Conservation (phyloP, 2,888 invertebrate species). For the Euproctis similis region DNA sequence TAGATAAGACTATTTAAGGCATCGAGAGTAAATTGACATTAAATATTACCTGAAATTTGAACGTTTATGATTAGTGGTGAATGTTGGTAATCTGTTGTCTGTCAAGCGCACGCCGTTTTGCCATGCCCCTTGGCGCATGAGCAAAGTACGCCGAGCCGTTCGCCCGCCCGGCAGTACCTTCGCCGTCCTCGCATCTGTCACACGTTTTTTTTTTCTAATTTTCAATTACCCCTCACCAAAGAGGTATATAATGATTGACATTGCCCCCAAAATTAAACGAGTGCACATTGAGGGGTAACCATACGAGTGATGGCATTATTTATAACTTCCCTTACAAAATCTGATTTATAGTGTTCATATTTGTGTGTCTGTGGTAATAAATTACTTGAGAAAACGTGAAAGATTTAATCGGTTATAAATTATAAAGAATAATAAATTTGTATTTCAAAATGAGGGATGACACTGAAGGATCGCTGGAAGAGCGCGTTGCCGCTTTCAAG, state of each 20-base stretch:
- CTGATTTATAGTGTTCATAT: conserved; percentile 21
- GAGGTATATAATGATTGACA: conserved; percentile 38
- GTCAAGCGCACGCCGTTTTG: conserved; percentile 26
- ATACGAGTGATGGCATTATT: conserved; percentile 25
- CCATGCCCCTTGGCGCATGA: conserved; percentile 57
- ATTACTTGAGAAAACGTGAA: conserved; percentile 4
- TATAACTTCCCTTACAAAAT: conserved; percentile 13
- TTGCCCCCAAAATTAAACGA: conserved; percentile 31
- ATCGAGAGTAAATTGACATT: not conserved
- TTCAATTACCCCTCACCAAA: conserved; percentile 13
- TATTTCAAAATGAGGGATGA: conserved; percentile 62
- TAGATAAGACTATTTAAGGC: too few relatives aligned
- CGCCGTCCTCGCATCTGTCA: conserved; percentile 28
- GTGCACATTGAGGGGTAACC: conserved; percentile 28
- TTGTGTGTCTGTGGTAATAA: too few relatives aligned
- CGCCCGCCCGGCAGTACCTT: conserved; percentile 47
- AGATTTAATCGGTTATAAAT: conserved; percentile 15
- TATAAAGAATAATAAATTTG: conserved; percentile 4
- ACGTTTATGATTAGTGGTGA: conserved; percentile 46
- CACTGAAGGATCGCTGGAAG: conserved; percentile 48
- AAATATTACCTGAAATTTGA: conserved; percentile 17
- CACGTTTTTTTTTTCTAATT: conserved; percentile 29
- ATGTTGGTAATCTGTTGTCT: too few relatives aligned
- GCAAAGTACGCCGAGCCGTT: conserved; percentile 35
- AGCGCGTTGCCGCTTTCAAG: conserved; percentile 74